Base-by-base conservation (phyloP, 53 echinoderm and acorn worm species). In the Zoroaster sp. region DNA sequence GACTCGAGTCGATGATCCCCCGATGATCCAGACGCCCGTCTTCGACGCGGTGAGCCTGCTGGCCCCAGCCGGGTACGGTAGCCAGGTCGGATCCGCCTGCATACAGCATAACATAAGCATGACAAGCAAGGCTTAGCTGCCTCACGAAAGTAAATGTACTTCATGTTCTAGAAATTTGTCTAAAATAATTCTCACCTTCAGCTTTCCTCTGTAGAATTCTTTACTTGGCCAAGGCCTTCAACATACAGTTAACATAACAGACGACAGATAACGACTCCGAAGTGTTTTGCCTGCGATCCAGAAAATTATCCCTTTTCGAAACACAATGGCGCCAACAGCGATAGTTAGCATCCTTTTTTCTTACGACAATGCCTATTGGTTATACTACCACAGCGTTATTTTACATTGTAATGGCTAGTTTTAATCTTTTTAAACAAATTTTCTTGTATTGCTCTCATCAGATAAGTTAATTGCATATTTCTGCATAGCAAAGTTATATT, bases 251-350 rank as follows among this genome's bases (percentile, higher is more conserved):
- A 76, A 30, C 47, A 2, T 4, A 28, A 21, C 20, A 31, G 37
- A 15, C 42, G 31, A 41, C 44, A 82, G 34, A 31, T 66, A 6
- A 38, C 0, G 3, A 78, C 36, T 78, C 55, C 38, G 12, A 11
- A 11, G 30, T 78, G 25, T 78, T 78, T 55, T 78, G 78, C 35
- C 11, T 23, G 47, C 32, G 47, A 13, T 47, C 18, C 25, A 10
- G 6, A 51, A 76, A 76, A 20, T 74, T 49, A 69, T 34, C 49
- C 32, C 70, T 85, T 85, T 85, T 85, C 85, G 70, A 69, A 85
- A 70, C 71, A 70, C 85, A 85, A 85, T 85, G 85, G 85, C 85
- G 85, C 85, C 85, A 85, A 85, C 71, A 85, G 49, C 71, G 70
- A 28, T 21, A 35, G 35, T 30, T 47, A 69, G 45, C 20, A 40